Conservation (phyloP, 2,797 vertebrate genomes). For the Syngnathus rostellatus region DNA sequence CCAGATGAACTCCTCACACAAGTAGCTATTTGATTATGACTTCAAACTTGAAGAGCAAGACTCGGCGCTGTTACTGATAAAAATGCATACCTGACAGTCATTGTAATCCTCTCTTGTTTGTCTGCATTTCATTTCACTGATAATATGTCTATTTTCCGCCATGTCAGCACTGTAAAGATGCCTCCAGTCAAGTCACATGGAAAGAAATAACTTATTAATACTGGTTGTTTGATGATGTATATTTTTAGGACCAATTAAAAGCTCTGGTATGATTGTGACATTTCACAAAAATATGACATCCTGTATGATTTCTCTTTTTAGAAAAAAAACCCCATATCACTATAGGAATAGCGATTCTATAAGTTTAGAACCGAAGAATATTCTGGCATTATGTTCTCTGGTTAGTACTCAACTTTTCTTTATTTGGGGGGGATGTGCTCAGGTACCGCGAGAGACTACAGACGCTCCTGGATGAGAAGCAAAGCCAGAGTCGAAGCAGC, state of each 20-base stretch:
- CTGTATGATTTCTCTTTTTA: too few species aligned
- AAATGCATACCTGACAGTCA: neutral
- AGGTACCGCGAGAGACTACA: constrained; percentile 52
- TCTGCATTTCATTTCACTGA: neutral
- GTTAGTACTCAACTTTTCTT: neutral
- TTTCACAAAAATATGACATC: too few species aligned
- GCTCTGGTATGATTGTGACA: too few species aligned
- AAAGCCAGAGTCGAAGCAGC: constrained; percentile 35
- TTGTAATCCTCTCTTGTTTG: too few species aligned
- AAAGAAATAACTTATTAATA: neutral
- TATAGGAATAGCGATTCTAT: neutral
- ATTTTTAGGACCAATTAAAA: too few species aligned
- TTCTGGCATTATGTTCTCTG: neutral
- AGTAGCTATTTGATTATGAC: neutral
- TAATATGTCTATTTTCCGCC: neutral
- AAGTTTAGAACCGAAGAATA: neutral
- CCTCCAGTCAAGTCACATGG: neutral
- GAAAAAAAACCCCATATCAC: too few species aligned
- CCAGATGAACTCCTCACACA: neutral
- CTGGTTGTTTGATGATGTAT: too few species aligned
- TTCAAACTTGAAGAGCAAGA: neutral
- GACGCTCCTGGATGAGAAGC: constrained; percentile 50
- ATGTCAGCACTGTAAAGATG: neutral
- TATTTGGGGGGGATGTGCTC: constrained; percentile 15
- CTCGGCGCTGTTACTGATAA: neutral